These are phyloP conservation scores for Mycetomoellerius zeteki DNA, from an alignment of 1,140 invertebrate genomes.

Conservation along the genomic window DNA sequence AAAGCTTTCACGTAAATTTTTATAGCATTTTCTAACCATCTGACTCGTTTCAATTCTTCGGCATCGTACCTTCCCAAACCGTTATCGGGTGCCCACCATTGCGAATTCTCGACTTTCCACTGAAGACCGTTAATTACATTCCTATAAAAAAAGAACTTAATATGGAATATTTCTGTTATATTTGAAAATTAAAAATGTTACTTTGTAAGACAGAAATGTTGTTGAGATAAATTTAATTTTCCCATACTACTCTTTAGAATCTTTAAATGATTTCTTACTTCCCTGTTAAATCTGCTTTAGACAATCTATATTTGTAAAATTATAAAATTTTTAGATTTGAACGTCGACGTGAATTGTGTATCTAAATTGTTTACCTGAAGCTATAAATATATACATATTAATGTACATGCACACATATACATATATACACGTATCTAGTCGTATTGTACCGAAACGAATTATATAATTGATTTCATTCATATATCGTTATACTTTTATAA, in stretches of 20 bases:
- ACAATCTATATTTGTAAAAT: too few relatives aligned
- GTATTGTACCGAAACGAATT: not conserved
- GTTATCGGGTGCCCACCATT: conserved; percentile 78
- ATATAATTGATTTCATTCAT: not conserved
- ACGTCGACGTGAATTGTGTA: not conserved
- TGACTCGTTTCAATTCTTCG: conserved; percentile 80
- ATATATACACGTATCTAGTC: not conserved
- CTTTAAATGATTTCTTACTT: not conserved
- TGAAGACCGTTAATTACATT: conserved; percentile 78
- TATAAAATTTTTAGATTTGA: too few relatives aligned
- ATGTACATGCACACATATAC: not conserved
- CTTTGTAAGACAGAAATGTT: not conserved
- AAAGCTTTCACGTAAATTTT: conserved; percentile 79
- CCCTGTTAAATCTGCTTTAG: not conserved
- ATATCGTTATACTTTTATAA: not conserved
- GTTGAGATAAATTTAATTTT: not conserved
- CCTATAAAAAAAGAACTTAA: conserved; percentile 64
- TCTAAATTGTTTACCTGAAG: not conserved
- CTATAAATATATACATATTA: not conserved
- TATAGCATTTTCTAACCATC: conserved; percentile 82
- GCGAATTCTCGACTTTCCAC: conserved; percentile 78
- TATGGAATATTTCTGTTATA: not conserved
- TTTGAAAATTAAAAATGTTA: not conserved
- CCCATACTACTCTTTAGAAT: not conserved
- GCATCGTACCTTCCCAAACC: conserved; percentile 73